Base-by-base conservation (phyloP, 2,888 invertebrate genomes). In the Lamellibrachia columna region DNA sequence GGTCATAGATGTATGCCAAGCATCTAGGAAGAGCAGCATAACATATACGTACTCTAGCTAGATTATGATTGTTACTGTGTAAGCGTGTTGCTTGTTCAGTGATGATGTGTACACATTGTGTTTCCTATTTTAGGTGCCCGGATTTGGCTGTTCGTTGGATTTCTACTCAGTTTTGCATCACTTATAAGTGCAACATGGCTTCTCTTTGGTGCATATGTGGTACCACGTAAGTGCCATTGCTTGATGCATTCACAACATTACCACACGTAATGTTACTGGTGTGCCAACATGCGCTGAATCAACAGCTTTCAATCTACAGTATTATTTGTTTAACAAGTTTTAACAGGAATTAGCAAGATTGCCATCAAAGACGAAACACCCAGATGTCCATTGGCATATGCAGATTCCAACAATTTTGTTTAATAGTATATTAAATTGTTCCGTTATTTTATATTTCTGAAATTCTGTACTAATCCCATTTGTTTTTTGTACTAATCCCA, bases 171-270 rank as follows among this genome's bases (percentile, higher is more conserved):
- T 52, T 99, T 99, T 96, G 98, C 99, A 0, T 98, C 99, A 0
- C 98, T 99, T 58, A 99, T 99, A 95, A 99, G 99, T 1, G 98
- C 99, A 7, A 98, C 98, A 95, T 99, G 99, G 99, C 98, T 99
- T 93, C 97, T 99, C 94, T 98, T 99, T 97, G 98, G 98, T 53
- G 98, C 98, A 95, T 99, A 97, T 95, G 97, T 97, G 91, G 96
- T 97, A 6, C 95, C 94, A 60, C 91, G 94, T 94, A 91, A 92
- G 92, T 92, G 4, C n/a, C n/a, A 22, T 22, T 75, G 75, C 75
- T 75, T 0, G 3, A 15, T 22, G 75, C 22, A 0, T 75, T 75
- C 75, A 75, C 22, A 22, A 40, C 40, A 40, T 40, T 40, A 40
- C 40, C 40, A 40, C 40, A 40, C 40, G 40, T 40, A 40, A 40